These are phyloP conservation scores for Bombus breviceps DNA, from an alignment of 1,140 invertebrate genomes.

Conservation along the genomic window DNA sequence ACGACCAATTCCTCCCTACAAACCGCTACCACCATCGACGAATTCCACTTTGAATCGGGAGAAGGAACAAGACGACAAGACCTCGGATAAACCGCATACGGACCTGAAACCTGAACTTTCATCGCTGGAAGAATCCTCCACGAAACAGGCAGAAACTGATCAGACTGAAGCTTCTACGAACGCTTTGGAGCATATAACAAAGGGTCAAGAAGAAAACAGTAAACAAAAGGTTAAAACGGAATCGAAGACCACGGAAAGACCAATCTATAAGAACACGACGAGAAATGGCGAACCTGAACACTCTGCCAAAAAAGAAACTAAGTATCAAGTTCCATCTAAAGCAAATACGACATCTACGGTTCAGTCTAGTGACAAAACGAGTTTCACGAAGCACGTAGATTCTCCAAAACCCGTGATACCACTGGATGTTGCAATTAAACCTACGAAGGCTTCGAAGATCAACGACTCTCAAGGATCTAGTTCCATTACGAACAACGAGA, in stretches of 20 bases:
- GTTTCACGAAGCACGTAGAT: slow-evolving; percentile 16
- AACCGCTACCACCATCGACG: slow-evolving; percentile 80
- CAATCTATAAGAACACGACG: slow-evolving; percentile 16
- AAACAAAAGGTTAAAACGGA: slow-evolving; percentile 8
- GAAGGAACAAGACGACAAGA: slow-evolving; percentile 59
- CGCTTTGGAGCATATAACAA: background rate
- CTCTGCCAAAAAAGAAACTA: slow-evolving; percentile 62
- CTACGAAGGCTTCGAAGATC: slow-evolving; percentile 51
- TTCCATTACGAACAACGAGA: slow-evolving; percentile 14
- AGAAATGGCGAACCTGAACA: slow-evolving; percentile 49
- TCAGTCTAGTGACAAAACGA: slow-evolving; percentile 3
- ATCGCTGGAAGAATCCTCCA: slow-evolving; percentile 41
- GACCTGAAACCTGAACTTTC: slow-evolving; percentile 55
- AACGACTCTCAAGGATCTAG: background rate
- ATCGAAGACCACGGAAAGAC: slow-evolving; percentile 19
- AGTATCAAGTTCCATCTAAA: slow-evolving; percentile 73
- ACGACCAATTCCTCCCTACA: slow-evolving; percentile 83
- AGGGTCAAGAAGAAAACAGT: background rate
- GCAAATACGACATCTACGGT: slow-evolving; percentile 67
- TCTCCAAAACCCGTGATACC: slow-evolving; percentile 47
- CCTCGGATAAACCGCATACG: slow-evolving; percentile 57
- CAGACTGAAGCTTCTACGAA: slow-evolving; percentile 56
- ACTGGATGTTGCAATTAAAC: slow-evolving; percentile 42
- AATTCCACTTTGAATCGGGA: slow-evolving; percentile 64
- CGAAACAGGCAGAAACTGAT: slow-evolving; percentile 56